Evolutionary conservation across 1,140 invertebrate species (phyloP).

Genomic region (Lamellibrachia luymesi): DNA sequence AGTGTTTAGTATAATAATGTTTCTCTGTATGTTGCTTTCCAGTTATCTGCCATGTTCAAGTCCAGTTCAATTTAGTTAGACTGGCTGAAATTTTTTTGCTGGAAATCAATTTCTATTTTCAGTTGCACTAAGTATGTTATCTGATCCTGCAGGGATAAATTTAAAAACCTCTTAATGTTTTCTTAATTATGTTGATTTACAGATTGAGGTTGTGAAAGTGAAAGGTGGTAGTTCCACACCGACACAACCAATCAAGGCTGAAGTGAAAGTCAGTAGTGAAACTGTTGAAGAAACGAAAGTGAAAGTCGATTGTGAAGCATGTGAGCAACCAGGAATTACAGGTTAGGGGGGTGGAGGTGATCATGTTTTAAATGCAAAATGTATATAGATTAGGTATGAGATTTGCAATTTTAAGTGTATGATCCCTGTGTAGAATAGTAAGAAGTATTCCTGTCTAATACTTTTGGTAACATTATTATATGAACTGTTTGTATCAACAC

Average conservation of each 20-base stretch:
- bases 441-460: not conserved
- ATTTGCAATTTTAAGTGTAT: too few species aligned
- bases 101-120: too few species aligned
- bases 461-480: not conserved
- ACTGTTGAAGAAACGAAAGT: not conserved
- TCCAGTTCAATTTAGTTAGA: too few species aligned
- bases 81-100: too few species aligned
- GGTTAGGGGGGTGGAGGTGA: not conserved
- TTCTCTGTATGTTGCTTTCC: too few species aligned
- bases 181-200: not conserved
- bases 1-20: too few species aligned
- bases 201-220: not conserved
- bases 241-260: not conserved
- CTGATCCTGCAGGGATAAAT: not conserved
- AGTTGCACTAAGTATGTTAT: not conserved
- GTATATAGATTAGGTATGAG: too few species aligned
- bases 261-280: not conserved
- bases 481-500: not conserved
- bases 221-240: not conserved
- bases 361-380: not conserved
- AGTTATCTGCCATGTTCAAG: too few species aligned
- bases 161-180: slow-evolving; percentile 11
- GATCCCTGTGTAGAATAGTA: too few species aligned
- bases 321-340: not conserved
- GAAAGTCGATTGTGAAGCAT: not conserved